Evolutionary conservation across 2,888 invertebrate genomes (phyloP).

Genomic region (Idaea aversata): DNA sequence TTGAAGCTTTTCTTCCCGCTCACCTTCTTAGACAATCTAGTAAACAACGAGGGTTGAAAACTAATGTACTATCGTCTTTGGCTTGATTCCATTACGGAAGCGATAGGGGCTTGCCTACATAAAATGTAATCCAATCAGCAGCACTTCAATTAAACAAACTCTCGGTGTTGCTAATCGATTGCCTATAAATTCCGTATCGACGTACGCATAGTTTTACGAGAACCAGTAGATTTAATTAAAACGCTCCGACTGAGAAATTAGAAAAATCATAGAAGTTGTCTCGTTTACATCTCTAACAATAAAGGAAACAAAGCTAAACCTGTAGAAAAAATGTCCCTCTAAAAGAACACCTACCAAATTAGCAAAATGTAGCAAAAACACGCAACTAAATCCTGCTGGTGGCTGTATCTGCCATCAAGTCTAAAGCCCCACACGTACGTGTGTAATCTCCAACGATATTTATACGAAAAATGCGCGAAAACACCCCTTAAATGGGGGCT

Average conservation of each 20-base stretch:
- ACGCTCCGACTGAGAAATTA: neutral
- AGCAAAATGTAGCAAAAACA: slow-evolving; percentile 22
- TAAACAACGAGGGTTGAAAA: slow-evolving; percentile 9
- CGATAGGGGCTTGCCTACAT: slow-evolving; percentile 38
- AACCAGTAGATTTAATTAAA: neutral
- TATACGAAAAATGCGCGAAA: slow-evolving; percentile 66
- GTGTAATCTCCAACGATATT: slow-evolving; percentile 62
- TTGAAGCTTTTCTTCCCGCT: neutral
- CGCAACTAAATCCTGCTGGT: slow-evolving; percentile 23
- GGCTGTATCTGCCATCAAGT: slow-evolving; percentile 19
- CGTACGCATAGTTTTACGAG: slow-evolving; percentile 51
- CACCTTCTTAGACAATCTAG: neutral
- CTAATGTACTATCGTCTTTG: slow-evolving; percentile 37
- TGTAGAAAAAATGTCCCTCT: slow-evolving; percentile 6
- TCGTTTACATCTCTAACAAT: neutral
- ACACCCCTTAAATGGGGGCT: slow-evolving; percentile 69
- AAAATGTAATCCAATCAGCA: slow-evolving; percentile 64
- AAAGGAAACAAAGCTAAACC: neutral
- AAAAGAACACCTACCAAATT: slow-evolving; percentile 24
- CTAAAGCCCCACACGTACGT: slow-evolving; percentile 32
- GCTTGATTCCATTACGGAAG: slow-evolving; percentile 41
- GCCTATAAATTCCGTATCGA: slow-evolving; percentile 61
- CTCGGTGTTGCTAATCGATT: slow-evolving; percentile 67
- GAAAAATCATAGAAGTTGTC: neutral
- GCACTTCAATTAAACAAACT: slow-evolving; percentile 70